Conservation (phyloP, 2,797 vertebrate species). For the Apogon talboti region DNA sequence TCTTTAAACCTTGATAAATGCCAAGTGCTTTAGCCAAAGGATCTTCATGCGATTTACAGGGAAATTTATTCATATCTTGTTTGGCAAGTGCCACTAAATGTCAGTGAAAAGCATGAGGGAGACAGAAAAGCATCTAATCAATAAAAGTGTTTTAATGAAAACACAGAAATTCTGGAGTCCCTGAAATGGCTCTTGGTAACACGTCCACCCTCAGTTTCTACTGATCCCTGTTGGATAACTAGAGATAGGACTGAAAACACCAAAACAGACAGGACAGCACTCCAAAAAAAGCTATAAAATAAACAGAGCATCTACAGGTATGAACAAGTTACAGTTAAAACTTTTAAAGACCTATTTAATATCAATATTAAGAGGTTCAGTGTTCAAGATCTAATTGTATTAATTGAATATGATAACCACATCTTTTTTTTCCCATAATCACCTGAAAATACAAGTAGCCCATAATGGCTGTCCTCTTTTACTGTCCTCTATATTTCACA, state of each 20-base stretch:
- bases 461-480: too few relatives aligned
- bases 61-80: conserved; percentile 28
- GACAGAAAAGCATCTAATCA: conserved; percentile 13
- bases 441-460: too few relatives aligned
- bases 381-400: too few relatives aligned
- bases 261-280: too few relatives aligned
- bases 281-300: background rate
- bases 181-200: conserved; percentile 1
- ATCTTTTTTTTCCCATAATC: too few relatives aligned
- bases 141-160: conserved; percentile 24
- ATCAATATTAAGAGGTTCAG: too few relatives aligned
- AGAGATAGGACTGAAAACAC: conserved; percentile 13
- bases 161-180: conserved; percentile 9
- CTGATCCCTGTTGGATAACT: conserved; percentile 9
- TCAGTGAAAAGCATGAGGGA: background rate
- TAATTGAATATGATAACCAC: too few relatives aligned
- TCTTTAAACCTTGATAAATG: conserved; percentile 24
- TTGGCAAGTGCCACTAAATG: conserved; percentile 26
- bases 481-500: too few relatives aligned
- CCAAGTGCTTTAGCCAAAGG: conserved; percentile 9
- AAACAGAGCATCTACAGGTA: conserved; percentile 2
- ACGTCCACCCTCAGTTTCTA: conserved; percentile 5
- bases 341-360: too few relatives aligned
- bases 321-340: background rate
- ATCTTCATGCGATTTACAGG: conserved; percentile 18